Evolutionary conservation across 2,113 vertebrate genomes (phyloP).

Genomic region (Pithys albifrons): DNA sequence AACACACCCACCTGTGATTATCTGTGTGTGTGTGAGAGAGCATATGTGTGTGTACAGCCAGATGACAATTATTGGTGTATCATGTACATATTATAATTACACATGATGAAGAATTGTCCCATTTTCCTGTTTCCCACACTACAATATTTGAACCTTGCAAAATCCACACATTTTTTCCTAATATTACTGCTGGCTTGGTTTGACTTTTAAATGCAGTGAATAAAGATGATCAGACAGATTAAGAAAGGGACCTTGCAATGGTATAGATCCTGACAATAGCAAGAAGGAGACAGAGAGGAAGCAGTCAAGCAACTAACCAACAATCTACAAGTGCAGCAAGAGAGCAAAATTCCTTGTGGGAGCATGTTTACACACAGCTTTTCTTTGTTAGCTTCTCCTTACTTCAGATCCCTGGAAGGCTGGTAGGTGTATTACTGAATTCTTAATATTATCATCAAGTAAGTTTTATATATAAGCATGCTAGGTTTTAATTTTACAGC

Average conservation of each 20-base stretch:
- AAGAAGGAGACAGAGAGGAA: neutral
- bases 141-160: neutral
- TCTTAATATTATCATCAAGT: neutral
- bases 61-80: neutral
- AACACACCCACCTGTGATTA: neutral
- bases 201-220: neutral
- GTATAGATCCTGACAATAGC: rapidly evolving
- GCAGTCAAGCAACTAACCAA: neutral
- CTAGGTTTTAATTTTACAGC: neutral
- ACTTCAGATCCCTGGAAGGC: neutral
- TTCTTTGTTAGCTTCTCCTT: neutral
- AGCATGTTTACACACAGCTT: neutral
- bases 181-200: neutral
- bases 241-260: neutral
- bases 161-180: neutral
- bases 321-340: neutral
- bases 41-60: rapidly evolving
- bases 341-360: neutral
- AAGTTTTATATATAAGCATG: neutral
- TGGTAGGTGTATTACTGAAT: neutral
- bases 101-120: neutral
- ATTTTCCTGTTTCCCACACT: neutral
- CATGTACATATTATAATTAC: neutral
- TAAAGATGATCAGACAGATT: neutral
- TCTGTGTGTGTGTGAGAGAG: too few relatives aligned